phyloP scores from a whole-genome alignment of 2,113 vertebrate species.

The Ariopsis seemanni region DNA sequence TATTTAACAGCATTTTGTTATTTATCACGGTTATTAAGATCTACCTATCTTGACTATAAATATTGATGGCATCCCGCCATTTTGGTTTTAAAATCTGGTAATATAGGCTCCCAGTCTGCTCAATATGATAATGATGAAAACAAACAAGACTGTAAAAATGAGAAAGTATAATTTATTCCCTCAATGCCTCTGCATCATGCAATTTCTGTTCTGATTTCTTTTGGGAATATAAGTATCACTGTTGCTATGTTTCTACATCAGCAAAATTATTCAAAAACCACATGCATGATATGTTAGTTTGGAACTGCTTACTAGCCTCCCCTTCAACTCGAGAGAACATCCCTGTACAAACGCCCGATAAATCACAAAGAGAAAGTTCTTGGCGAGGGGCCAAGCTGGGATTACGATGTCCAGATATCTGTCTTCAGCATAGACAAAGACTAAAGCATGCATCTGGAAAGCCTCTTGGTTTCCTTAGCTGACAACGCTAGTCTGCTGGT shows the following conservation, averaged over 20 bases:
- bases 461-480: conserved; percentile 39
- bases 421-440: conserved; percentile 54
- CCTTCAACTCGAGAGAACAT: conserved; percentile 34
- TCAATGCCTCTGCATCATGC: neutral
- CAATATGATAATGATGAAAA: neutral
- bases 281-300: conserved; percentile 21
- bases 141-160: neutral
- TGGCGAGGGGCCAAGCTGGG: conserved; percentile 47
- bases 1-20: conserved; percentile 23
- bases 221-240: neutral
- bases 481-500: conserved; percentile 15
- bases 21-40: conserved; percentile 21
- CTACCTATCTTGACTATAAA: conserved; percentile 22
- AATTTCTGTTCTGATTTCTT: neutral
- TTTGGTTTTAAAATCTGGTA: conserved; percentile 46
- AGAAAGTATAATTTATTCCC: neutral
- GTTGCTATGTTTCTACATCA: neutral
- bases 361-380: conserved; percentile 49
- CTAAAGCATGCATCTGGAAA: conserved; percentile 50
- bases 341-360: conserved; percentile 43
- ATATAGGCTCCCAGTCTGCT: conserved; percentile 19
- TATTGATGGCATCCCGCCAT: conserved; percentile 27
- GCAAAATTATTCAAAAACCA: conserved; percentile 8
- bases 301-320: neutral
- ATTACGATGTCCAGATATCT: conserved; percentile 59